Percentiles rank a stretch among this genome's conserved stretches.
Conservation (phyloP, 1,140 invertebrate genomes). For the Euschistus heros region DNA sequence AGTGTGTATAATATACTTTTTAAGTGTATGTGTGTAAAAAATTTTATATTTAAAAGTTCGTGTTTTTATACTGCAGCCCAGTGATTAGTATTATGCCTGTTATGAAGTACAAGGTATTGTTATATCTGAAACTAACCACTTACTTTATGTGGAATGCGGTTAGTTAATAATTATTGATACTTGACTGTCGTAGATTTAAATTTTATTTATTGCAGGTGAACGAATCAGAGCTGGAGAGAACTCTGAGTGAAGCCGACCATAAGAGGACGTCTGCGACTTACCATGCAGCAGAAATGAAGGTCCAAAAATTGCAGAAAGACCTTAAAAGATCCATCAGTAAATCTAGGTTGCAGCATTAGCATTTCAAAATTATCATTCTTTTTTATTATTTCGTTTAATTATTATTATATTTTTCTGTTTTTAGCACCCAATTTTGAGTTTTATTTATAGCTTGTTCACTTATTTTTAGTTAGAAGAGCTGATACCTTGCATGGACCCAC, state of each 20-base stretch:
- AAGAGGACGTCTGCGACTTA: constrained; percentile 48
- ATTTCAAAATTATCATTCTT: not conserved
- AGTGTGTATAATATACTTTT: too few species aligned
- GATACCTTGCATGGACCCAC: constrained; percentile 1
- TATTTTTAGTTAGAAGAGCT: constrained; percentile 1
- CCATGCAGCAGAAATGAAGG: constrained; percentile 49
- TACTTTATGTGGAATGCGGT: too few species aligned
- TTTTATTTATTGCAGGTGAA: constrained; percentile 39
- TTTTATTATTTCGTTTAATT: not conserved
- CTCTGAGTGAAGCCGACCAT: constrained; percentile 57
- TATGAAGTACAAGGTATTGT: too few species aligned
- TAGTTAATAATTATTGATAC: too few species aligned
- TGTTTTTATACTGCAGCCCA: too few species aligned
- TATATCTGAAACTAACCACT: too few species aligned
- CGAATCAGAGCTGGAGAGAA: constrained; percentile 60
- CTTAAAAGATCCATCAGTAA: constrained; percentile 61
- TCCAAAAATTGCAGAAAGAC: constrained; percentile 52
- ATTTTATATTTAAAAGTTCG: too few species aligned
- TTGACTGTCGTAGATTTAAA: not conserved
- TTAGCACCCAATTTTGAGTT: not conserved
- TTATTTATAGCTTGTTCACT: not conserved
- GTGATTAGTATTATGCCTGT: too few species aligned
- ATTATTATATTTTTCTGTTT: not conserved
- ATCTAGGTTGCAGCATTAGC: constrained; percentile 40
- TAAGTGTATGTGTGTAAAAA: too few species aligned